These are phyloP conservation scores for Ptychoptera contaminata DNA, from an alignment of 2,888 invertebrate genomes.

Conservation along the genomic window DNA sequence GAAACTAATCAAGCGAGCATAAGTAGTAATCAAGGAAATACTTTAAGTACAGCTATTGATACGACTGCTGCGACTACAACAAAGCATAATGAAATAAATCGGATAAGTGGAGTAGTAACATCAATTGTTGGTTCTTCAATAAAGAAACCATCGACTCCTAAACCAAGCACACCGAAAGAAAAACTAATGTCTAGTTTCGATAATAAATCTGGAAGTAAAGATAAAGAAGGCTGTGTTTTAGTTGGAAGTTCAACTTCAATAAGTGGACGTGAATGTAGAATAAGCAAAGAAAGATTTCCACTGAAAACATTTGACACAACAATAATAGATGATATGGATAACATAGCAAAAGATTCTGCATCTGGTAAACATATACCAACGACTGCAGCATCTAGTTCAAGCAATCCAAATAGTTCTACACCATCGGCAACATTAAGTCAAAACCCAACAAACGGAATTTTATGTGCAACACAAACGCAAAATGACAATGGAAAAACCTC, in stretches of 20 bases:
- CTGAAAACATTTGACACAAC: too few species aligned
- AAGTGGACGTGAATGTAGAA: not conserved
- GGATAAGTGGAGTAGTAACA: constrained; percentile 5
- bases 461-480: constrained; percentile 23
- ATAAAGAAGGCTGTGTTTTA: not conserved
- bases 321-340: too few species aligned
- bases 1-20: constrained; percentile 20
- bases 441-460: not conserved
- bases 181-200: constrained; percentile 20
- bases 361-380: constrained; percentile 2
- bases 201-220: not conserved
- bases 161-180: constrained; percentile 41
- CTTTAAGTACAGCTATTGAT: not conserved
- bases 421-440: not conserved
- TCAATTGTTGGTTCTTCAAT: constrained; percentile 10
- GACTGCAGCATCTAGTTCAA: not conserved
- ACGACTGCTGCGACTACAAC: not conserved
- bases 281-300: too few species aligned
- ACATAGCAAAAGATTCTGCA: not conserved
- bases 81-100: constrained; percentile 2
- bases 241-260: not conserved
- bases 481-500: constrained; percentile 63
- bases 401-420: not conserved
- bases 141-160: constrained; percentile 40
- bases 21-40: constrained; percentile 1